Base-by-base conservation (phyloP, 2,888 invertebrate genomes). In the Rhamphomyia laevipes region DNA sequence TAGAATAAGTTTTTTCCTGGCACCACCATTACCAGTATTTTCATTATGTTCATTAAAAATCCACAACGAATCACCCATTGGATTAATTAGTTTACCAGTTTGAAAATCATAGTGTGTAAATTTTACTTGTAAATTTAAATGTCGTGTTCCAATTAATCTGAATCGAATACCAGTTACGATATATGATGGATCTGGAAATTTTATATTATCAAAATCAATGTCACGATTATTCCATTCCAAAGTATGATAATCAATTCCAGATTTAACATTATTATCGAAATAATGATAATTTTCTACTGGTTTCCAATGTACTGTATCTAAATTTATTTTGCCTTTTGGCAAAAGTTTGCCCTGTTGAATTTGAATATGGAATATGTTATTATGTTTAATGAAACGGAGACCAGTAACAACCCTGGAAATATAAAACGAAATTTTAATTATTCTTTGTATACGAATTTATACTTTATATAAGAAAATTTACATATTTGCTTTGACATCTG, bases 51-150 rank as follows among this genome's bases (percentile, higher is more conserved):
- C 83, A 60, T 86, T 86, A 60, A 84, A 81, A 50, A 81, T 74
- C 87, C 87, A 88, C n/a, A 31, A 76, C 72, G 59, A 81, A 83
- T 56, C 76, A 13, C 74, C 66, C 15, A 71, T 63, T 15, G 23
- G 7, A 27, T 27, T 27, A 27, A 27, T 27, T 27, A 88, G 69
- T 56, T 73, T 68, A 7, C 87, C 88, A 1, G 78, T 79, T 1
- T 77, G 76, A 62, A 82, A 86, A 66, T 86, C 81, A 63, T 86
- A 84, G 9, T 82, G 82, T 0, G 85, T 83, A 1, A 77, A 74
- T 50, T 75, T 75, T 50, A 86, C 82, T 71, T 87, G 86, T 55
- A 87, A 77, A 68, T 87, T 87, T 49, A 88, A 63, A 62, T 87
- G 86, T 0, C 81, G n/a, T n/a, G n/a, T 74, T n/a, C 88, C 88